A percentile compares a stretch with the other conserved stretches of the same genome.
These are phyloP conservation scores for Hydractinia symbiolongicarpus DNA, from an alignment of 30 jellyfish, hydroid and myxozoan genomes.

Conservation along the genomic window DNA sequence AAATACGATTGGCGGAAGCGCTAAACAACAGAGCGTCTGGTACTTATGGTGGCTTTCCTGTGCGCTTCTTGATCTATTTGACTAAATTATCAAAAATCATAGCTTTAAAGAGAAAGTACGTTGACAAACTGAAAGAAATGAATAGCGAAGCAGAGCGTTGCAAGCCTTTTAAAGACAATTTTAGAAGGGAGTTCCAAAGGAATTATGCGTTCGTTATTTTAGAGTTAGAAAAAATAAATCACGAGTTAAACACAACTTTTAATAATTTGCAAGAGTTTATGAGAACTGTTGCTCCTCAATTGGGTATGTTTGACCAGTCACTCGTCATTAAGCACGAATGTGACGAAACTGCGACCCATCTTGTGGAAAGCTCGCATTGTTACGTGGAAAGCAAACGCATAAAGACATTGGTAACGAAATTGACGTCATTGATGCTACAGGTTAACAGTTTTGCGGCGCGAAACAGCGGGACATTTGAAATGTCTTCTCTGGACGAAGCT, in stretches of 20 bases:
- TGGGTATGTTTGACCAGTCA: conserved; percentile 33
- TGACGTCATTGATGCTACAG: conserved; percentile 81
- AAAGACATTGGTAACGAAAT: conserved; percentile 46
- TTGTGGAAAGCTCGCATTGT: conserved; percentile 35
- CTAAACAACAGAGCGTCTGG: conserved; percentile 22
- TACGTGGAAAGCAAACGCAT: conserved; percentile 46
- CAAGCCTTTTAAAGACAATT: conserved; percentile 30
- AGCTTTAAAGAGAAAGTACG: conserved; percentile 53
- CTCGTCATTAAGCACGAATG: conserved; percentile 47
- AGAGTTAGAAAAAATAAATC: conserved; percentile 70
- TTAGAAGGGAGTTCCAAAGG: conserved; percentile 58
- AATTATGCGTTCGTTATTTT: conserved; percentile 69
- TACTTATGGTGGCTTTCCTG: conserved; percentile 91
- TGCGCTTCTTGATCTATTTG: conserved; percentile 60
- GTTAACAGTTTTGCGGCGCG: conserved; percentile 33
- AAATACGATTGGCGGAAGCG: conserved; percentile 27
- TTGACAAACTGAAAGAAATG: conserved; percentile 59
- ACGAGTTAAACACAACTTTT: conserved; percentile 30
- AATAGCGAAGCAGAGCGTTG: conserved; percentile 56
- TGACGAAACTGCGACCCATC: conserved; percentile 52
- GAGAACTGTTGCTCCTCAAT: conserved; percentile 25
- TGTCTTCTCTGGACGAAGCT: conserved; percentile 30
- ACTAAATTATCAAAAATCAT: conserved; percentile 68
- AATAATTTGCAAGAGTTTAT: conserved; percentile 19
- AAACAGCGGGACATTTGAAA: not conserved